Evolutionary conservation across 1,140 invertebrate genomes (phyloP).

Genomic region (Harlomillsia oculata): DNA sequence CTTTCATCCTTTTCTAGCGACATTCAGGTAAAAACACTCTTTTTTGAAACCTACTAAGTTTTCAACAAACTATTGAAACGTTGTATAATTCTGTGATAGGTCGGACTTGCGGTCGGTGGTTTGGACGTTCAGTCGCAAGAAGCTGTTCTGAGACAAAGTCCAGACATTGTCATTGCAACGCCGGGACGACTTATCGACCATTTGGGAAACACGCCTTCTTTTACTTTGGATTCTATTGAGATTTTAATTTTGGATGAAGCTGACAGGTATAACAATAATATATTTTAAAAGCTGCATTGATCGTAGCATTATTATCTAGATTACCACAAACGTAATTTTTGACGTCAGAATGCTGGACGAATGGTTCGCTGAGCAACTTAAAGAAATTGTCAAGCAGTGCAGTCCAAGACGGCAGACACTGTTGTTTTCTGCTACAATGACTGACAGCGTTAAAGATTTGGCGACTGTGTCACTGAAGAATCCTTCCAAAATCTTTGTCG

Average conservation of each 20-base stretch:
- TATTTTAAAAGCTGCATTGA: neutral
- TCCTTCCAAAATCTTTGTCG: conserved; percentile 87
- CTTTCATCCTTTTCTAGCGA: conserved; percentile 72
- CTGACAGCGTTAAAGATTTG: conserved; percentile 87
- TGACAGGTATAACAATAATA: conserved; percentile 55
- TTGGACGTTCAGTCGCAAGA: conserved; percentile 55
- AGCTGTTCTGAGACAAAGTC: conserved; percentile 72
- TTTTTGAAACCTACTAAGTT: neutral
- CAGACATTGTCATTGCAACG: conserved; percentile 96
- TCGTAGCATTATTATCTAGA: neutral
- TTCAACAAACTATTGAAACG: neutral
- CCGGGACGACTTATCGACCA: conserved; percentile 96
- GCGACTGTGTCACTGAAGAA: conserved; percentile 80
- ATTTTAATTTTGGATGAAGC: conserved; percentile 91
- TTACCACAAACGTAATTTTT: neutral
- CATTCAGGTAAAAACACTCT: conserved; percentile 25
- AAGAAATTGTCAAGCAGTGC: conserved; percentile 87
- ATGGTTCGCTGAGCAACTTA: conserved; percentile 96
- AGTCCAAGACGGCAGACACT: conserved; percentile 88
- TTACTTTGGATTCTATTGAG: conserved; percentile 82
- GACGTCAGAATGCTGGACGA: conserved; percentile 84
- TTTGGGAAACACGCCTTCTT: conserved; percentile 87
- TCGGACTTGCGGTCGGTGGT: conserved; percentile 79
- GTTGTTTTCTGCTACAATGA: conserved; percentile 98
- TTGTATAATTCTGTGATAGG: conserved; percentile 40